phyloP scores from a whole-genome alignment of 2,797 vertebrate genomes.

The Myoxocephalus aenaeus region DNA sequence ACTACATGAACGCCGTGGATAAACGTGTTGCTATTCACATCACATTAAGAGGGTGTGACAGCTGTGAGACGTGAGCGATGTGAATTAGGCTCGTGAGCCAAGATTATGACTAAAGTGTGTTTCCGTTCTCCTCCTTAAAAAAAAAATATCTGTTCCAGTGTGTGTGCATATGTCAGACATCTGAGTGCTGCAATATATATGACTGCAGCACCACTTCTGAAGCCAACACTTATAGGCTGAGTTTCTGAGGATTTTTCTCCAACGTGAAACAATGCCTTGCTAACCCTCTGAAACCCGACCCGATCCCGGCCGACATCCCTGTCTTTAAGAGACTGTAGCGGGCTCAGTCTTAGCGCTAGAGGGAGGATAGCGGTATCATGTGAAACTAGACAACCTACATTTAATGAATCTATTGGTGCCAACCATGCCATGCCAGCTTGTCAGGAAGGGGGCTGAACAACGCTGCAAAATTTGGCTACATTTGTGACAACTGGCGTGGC shows the following conservation, averaged over 20 bases:
- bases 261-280: not conserved
- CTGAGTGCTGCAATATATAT: not conserved
- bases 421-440: not conserved
- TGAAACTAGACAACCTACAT: not conserved
- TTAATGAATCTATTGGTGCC: not conserved
- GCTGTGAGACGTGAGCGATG: conserved; percentile 49
- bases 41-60: conserved; percentile 65
- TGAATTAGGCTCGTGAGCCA: conserved; percentile 49
- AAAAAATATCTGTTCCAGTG: not conserved
- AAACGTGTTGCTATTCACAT: conserved; percentile 65
- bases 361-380: not conserved
- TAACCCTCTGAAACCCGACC: not conserved
- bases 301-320: not conserved
- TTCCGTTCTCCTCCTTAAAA: conserved; percentile 1
- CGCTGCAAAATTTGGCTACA: not conserved
- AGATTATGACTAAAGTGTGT: conserved; percentile 40
- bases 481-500: not conserved
- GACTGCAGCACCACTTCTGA: conserved; percentile 17
- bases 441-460: not conserved
- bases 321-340: not conserved
- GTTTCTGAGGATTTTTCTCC: conserved; percentile 18
- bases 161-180: conserved; percentile 6
- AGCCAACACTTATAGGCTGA: not conserved
- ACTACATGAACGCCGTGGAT: conserved; percentile 55
- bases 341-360: not conserved